A percentile compares a stretch with the other conserved stretches of the same genome.
Evolutionary conservation across 2,113 vertebrate species (phyloP).

Genomic region (Ancistrus triradiatus): DNA sequence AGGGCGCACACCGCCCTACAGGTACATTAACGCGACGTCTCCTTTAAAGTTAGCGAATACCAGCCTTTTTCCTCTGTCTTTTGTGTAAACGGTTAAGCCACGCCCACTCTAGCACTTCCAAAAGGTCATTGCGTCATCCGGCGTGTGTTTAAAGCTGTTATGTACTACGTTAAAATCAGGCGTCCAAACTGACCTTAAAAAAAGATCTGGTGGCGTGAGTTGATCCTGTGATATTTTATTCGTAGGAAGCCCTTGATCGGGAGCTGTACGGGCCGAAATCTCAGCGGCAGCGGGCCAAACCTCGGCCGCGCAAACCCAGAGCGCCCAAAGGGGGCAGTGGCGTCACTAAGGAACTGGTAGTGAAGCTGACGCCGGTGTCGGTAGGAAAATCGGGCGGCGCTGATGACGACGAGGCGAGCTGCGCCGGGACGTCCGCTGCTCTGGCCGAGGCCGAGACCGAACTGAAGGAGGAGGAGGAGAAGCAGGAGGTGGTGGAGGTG

Average conservation of each 20-base stretch:
- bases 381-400: constrained; percentile 53
- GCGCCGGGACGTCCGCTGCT: not conserved
- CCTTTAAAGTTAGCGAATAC: too few species aligned
- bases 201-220: too few species aligned
- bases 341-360: constrained; percentile 82
- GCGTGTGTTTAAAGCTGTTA: too few species aligned
- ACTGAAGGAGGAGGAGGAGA: constrained; percentile 28
- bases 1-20: constrained; percentile 40
- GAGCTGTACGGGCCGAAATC: constrained; percentile 32
- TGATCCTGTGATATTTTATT: not conserved
- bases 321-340: constrained; percentile 42
- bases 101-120: too few species aligned
- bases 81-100: too few species aligned
- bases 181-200: too few species aligned
- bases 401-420: not conserved
- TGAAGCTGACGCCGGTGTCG: constrained; percentile 87
- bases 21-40: too few species aligned
- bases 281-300: constrained; percentile 11
- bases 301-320: not conserved
- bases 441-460: not conserved
- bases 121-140: too few species aligned
- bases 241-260: constrained; percentile 34
- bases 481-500: constrained; percentile 16
- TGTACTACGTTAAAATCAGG: not conserved
- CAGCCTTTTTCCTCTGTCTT: too few species aligned